Evolutionary conservation across 2,113 vertebrate species (phyloP), one percentile per base, ranked within the genome.

Genomic region (Calcarius ornatus): DNA sequence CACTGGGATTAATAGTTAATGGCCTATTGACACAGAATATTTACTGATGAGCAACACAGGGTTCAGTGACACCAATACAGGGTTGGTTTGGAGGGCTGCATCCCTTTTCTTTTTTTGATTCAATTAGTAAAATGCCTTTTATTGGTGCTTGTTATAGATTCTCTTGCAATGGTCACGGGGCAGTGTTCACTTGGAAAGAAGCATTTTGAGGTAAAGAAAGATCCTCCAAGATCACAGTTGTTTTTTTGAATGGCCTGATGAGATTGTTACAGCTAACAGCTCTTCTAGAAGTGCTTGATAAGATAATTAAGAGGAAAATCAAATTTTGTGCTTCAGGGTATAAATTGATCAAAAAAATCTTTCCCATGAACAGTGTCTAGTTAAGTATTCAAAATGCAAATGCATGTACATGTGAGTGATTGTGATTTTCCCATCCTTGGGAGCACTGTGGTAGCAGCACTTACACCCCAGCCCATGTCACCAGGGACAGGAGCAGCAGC

Each of bases 1-100:
- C 82, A 43, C 72, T 90, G 90, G 82, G 77, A 97, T 97, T 96
- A 98, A 97, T 96, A 97, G 84, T 98, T 98, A 96, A 97, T 98
- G 95, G 79, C 88, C 96, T 97, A 97, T 97, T 97, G 97, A 97
- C 95, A 94, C 90, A 92, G 91, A 94, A 90, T 96, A 96, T 95
- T 93, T 97, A 97, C 89, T 94, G 97, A 96, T 35, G 96, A 96
- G 85, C 86, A 94, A 72, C 88, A 89, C 66, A 84, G 50, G 60
- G 31, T 85, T 95, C 80, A 84, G 79, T 91, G 86, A 95, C 94
- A 97, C 68, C 72, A 89, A 81, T 84, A 94, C 70, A 77, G 53
- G 38, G 30, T 54, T 90, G 72, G 78, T 94, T 92, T 53, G 75
- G 50, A 87, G 56, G 80, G 64, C 51, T 90, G 43, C 54, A 51